phyloP scores from a whole-genome alignment of 1,140 invertebrate species.

The Cheumatopsyche charites region DNA sequence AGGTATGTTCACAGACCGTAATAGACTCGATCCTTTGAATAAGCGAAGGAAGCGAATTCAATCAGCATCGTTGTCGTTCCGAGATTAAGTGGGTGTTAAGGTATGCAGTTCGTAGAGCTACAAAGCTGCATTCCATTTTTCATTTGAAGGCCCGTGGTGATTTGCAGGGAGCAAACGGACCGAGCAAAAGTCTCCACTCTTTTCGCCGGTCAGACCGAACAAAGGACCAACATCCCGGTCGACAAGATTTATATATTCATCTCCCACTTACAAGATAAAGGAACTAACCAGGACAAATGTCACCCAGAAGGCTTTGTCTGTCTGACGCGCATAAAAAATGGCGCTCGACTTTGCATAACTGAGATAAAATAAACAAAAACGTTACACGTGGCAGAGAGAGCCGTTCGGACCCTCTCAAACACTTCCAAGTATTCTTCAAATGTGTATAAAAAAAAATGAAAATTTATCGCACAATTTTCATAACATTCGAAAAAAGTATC shows the following conservation, averaged over 20 bases:
- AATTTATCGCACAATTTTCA: neutral
- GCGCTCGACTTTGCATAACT: conserved; percentile 40
- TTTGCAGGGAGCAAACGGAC: conserved; percentile 1
- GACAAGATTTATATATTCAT: conserved; percentile 41
- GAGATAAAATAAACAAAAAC: conserved; percentile 40
- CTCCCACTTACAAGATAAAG: conserved; percentile 41
- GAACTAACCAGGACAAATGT: conserved; percentile 45
- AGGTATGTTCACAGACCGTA: too few relatives aligned
- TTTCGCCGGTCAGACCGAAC: conserved; percentile 9
- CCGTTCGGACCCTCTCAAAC: neutral
- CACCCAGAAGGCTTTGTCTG: conserved; percentile 41
- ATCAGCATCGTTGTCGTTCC: too few relatives aligned
- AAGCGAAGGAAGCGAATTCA: too few relatives aligned
- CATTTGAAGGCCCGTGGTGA: conserved; percentile 16
- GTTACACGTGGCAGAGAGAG: neutral
- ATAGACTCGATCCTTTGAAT: too few relatives aligned
- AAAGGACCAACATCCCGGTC: conserved; percentile 23
- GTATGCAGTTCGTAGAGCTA: too few relatives aligned
- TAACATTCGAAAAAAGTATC: neutral
- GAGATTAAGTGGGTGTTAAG: too few relatives aligned
- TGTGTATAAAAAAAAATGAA: too few relatives aligned
- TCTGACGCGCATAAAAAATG: conserved; percentile 37
- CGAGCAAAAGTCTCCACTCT: conserved; percentile 13
- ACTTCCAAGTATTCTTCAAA: conserved; percentile 5
- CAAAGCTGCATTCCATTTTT: conserved; percentile 25